A percentile compares a stretch with the other conserved stretches of the same genome.
These are phyloP conservation scores for Byasa hedistus DNA, from an alignment of 2,888 invertebrate species.

Conservation along the genomic window DNA sequence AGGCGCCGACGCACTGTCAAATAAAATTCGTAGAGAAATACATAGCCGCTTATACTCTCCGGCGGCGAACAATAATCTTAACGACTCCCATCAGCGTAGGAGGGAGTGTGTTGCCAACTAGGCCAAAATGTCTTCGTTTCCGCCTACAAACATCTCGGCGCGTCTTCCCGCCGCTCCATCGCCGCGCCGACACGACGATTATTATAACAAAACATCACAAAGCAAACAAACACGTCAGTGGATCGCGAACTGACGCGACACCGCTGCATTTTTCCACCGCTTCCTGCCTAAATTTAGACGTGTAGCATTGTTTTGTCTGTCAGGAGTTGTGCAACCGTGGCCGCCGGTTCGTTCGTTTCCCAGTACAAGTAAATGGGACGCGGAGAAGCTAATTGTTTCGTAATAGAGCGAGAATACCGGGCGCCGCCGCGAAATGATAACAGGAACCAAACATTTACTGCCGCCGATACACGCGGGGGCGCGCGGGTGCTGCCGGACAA, in stretches of 20 bases:
- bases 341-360: conserved; percentile 58
- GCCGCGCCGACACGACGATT: conserved; percentile 8
- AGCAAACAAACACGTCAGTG: conserved; percentile 24
- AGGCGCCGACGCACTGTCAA: conserved; percentile 15
- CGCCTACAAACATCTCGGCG: conserved; percentile 42
- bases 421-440: conserved; percentile 29
- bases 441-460: conserved; percentile 21
- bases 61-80: conserved; percentile 48
- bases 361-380: conserved; percentile 63
- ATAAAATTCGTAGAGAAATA: conserved; percentile 8
- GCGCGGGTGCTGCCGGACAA: conserved; percentile 3
- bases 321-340: conserved; percentile 62
- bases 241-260: conserved; percentile 25
- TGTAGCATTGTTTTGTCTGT: conserved; percentile 71
- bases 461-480: conserved; percentile 12
- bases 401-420: conserved; percentile 39
- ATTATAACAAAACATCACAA: neutral
- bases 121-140: conserved; percentile 66
- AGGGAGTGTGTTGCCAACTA: conserved; percentile 63
- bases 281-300: conserved; percentile 54
- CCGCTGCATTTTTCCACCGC: conserved; percentile 45
- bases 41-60: conserved; percentile 24
- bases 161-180: conserved; percentile 35
- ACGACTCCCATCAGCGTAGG: conserved; percentile 64
- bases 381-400: conserved; percentile 58